Base-by-base conservation (phyloP, 2,797 vertebrate species). In the Monodelphis domestica region DNA sequence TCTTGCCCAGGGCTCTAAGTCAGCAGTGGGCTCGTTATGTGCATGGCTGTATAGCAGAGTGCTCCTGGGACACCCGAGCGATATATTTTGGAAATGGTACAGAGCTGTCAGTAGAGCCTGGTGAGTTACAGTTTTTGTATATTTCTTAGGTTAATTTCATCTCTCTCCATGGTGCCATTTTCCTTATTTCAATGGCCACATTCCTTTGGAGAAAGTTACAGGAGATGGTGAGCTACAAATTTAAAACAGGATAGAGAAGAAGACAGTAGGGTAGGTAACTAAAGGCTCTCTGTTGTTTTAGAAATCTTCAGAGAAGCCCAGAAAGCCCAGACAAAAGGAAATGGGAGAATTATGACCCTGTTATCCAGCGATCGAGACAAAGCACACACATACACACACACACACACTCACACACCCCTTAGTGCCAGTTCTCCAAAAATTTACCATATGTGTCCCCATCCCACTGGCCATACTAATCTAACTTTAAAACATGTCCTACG, bases 21-120 rank as follows among this genome's bases (percentile, higher is more conserved):
- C 21, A 50, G 87, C 53, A 89, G 30, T 45, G 54, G 89, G 55
- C 93, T 87, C 54, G 90, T 94, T 94, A 93, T 33, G 11, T 90
- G 59, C 95, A 52, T 70, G 52, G 91, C 94, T 94, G 30, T 57
- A 50, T 92, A 50, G 0, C 55, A 89, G 38, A 89, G 94, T 96
- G 96, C 93, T 96, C 93, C 89, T 96, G 95, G 96, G 53, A 97
- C 53, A 96, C 95, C 91, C 91, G 87, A 57, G 88, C 96, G 59
- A 95, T 96, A 33, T 14, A 92, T 97, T 98, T 97, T 91, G 97
- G 96, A 97, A 59, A n/a, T 93, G 94, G 90, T 28, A 97, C 91
- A 63, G 94, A 94, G 93, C 93, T 96, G 94, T 94, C 91, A 50
- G 84, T 98, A 93, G 95, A 98, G 89, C 89, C 93, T 38, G 90